These are phyloP conservation scores for Xanthia icteritia DNA, from an alignment of 2,888 invertebrate genomes.

Conservation along the genomic window DNA sequence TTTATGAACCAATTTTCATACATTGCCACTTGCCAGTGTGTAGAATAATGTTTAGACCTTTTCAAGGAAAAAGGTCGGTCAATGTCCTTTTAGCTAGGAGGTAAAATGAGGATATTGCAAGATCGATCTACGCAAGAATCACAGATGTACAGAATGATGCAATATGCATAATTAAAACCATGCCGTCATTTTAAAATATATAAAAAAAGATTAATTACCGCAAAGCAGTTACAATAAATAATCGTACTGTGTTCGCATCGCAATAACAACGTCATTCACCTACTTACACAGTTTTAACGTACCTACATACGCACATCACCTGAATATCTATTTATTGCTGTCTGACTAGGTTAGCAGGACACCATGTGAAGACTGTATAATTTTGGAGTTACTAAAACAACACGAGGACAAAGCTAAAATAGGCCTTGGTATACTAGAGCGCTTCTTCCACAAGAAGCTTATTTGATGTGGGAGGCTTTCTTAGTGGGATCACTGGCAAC, in stretches of 20 bases:
- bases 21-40: not conserved
- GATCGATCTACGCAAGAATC: not conserved
- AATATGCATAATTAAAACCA: constrained; percentile 6
- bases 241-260: constrained; percentile 14
- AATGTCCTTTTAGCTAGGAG: not conserved
- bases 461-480: not conserved
- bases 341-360: constrained; percentile 46
- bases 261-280: constrained; percentile 44
- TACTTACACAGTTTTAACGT: constrained; percentile 45
- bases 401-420: not conserved
- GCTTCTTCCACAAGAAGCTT: too few species aligned
- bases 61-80: not conserved
- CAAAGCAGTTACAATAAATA: constrained; percentile 37
- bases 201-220: constrained; percentile 23
- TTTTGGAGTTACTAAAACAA: constrained; percentile 12
- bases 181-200: constrained; percentile 17
- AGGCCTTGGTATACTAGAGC: not conserved
- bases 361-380: constrained; percentile 33
- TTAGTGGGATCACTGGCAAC: not conserved
- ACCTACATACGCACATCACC: constrained; percentile 34
- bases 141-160: constrained; percentile 12
- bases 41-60: not conserved
- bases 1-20: not conserved
- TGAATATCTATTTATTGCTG: constrained; percentile 45
- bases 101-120: not conserved